phyloP scores from a whole-genome alignment of 2,888 invertebrate species.

The Xylota segnis region DNA sequence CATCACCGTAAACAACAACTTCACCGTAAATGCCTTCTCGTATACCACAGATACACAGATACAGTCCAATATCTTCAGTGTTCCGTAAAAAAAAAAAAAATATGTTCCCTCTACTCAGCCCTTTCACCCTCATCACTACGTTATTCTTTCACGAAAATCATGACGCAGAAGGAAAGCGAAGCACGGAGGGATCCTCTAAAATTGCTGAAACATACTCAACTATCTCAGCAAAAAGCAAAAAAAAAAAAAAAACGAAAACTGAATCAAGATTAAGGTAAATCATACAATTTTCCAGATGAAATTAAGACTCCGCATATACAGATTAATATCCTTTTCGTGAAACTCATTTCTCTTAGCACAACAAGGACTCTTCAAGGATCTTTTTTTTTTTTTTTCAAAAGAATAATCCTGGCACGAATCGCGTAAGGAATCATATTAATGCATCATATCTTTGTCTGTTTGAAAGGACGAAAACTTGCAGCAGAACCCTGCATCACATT shows the following conservation, averaged over 20 bases:
- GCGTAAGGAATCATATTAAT: slow-evolving; percentile 53
- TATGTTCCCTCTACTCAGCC: slow-evolving; percentile 34
- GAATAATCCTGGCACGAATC: slow-evolving; percentile 55
- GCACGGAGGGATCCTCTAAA: slow-evolving; percentile 18
- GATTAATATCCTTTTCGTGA: slow-evolving; percentile 44
- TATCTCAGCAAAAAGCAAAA: slow-evolving; percentile 27
- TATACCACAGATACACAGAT: background rate
- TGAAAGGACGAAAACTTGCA: slow-evolving; percentile 47
- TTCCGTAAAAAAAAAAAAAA: slow-evolving; percentile 25
- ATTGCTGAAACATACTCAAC: slow-evolving; percentile 20
- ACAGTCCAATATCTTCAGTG: slow-evolving; percentile 19
- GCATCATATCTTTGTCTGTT: slow-evolving; percentile 52
- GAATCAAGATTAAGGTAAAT: slow-evolving; percentile 60
- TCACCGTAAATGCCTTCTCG: background rate
- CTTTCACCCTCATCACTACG: slow-evolving; percentile 46
- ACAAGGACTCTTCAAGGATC: slow-evolving; percentile 6
- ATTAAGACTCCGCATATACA: slow-evolving; percentile 47
- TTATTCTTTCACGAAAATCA: slow-evolving; percentile 31
- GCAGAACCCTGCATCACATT: slow-evolving; percentile 15
- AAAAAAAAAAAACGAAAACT: slow-evolving; percentile 12
- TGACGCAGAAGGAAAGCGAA: slow-evolving; percentile 30
- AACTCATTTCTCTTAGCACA: slow-evolving; percentile 8
- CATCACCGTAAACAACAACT: slow-evolving; percentile 18
- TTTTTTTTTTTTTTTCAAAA: background rate
- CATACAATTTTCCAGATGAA: slow-evolving; percentile 47